Conservation (phyloP, 1,140 invertebrate species). For the Calosoma granatense region DNA sequence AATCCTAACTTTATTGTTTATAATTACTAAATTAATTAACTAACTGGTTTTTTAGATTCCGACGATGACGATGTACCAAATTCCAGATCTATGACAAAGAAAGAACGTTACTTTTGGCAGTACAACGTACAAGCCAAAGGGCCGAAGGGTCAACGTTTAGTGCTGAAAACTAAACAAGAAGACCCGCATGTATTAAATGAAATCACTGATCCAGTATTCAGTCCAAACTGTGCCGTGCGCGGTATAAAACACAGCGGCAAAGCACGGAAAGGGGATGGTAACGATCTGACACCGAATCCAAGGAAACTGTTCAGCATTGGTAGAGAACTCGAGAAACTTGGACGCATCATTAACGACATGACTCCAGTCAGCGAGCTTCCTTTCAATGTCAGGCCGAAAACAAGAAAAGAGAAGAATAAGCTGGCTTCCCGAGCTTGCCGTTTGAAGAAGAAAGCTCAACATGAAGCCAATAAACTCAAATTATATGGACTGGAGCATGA, state of each 20-base stretch:
- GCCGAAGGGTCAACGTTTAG: constrained; percentile 82
- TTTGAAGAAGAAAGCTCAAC: constrained; percentile 89
- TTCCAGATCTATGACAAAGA: constrained; percentile 47
- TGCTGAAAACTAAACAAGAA: constrained; percentile 69
- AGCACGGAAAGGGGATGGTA: constrained; percentile 93
- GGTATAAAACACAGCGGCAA: constrained; percentile 90
- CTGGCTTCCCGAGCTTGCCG: constrained; percentile 90
- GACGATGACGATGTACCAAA: constrained; percentile 52
- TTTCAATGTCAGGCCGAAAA: constrained; percentile 78
- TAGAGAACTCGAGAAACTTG: constrained; percentile 86
- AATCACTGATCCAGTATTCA: constrained; percentile 87
- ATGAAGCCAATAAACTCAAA: constrained; percentile 93
- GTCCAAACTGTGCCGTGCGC: constrained; percentile 75
- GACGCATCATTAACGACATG: constrained; percentile 88
- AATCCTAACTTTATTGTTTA: constrained; percentile 12
- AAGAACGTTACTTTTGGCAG: constrained; percentile 93
- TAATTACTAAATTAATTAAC: no score
- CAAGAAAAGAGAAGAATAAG: constrained; percentile 96
- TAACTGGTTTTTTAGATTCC: constrained; percentile 46
- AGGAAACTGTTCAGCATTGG: constrained; percentile 84
- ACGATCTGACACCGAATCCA: constrained; percentile 92
- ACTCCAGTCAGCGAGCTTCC: constrained; percentile 89
- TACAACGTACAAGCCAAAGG: constrained; percentile 98
- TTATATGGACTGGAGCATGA: constrained; percentile 86
- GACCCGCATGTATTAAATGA: constrained; percentile 89